A percentile compares a stretch with the other conserved stretches of the same genome.
Conservation (phyloP, 2,888 invertebrate genomes). For the Patella depressa region DNA sequence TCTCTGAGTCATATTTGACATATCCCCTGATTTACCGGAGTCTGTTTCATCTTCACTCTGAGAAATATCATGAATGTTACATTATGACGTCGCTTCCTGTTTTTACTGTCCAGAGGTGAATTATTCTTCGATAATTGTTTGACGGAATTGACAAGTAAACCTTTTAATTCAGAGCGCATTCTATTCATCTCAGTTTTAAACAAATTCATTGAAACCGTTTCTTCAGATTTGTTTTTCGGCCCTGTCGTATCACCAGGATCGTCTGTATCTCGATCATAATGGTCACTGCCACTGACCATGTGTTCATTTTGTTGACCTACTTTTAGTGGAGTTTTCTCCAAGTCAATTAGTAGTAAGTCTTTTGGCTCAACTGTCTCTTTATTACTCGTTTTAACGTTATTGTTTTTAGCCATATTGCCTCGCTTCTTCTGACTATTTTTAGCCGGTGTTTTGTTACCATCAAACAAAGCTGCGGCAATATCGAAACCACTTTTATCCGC, state of each 20-base stretch:
- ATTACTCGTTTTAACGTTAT: neutral
- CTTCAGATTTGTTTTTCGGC: neutral
- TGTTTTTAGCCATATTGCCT: neutral
- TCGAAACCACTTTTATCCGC: too few species aligned
- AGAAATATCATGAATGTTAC: neutral
- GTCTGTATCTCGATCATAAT: neutral
- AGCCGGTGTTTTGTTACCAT: too few species aligned
- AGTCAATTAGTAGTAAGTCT: too few species aligned
- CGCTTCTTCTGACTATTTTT: too few species aligned
- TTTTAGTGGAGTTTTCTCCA: too few species aligned
- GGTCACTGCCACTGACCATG: too few species aligned
- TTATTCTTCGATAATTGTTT: neutral
- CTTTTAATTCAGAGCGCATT: neutral
- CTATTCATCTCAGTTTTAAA: neutral
- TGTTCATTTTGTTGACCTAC: too few species aligned
- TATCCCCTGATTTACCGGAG: too few species aligned
- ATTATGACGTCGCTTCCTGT: neutral
- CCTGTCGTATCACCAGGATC: neutral
- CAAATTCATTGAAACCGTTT: neutral
- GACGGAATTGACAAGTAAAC: neutral
- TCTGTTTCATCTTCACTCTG: neutral
- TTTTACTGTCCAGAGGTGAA: neutral
- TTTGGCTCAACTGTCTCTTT: neutral
- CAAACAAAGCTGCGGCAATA: too few species aligned
- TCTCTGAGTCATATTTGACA: neutral